Base-by-base conservation (phyloP, 2,888 invertebrate species). In the Pyralis farinalis region DNA sequence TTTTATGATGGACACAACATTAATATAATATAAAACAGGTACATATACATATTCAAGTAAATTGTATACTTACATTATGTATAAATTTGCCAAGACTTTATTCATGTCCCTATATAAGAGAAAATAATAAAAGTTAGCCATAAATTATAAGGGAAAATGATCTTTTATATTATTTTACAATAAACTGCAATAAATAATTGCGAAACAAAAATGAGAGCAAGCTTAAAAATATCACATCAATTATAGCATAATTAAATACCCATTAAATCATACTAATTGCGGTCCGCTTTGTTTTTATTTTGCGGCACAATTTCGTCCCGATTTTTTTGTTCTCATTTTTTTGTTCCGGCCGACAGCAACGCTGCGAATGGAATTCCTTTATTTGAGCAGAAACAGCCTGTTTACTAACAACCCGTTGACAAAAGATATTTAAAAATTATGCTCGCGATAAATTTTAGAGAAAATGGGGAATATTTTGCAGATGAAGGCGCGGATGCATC, bases 211-310 rank as follows among this genome's bases (percentile, higher is more conserved):
- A 55, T 49, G 55, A 63, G 55, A 59, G 61, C 63, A 62, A 62
- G 63, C 49, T 66, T 58, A 66, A 78, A 76, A 75, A 77, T 73
- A 77, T 74, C 69, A 67, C 74, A 81, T 84, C 80, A 79, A 83
- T 87, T 84, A 82, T 71, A 63, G 69, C 74, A 71, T 80, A 76
- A 86, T 86, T 82, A 86, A 86, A 86, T 66, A 76, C 67, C 75
- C 81, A 74, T 87, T 87, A 87, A 87, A 88, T 88, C 86, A 84
- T 76, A 77, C 79, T 83, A 87, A 87, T 85, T 85, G 86, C 81
- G 61, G 63, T 57, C 63, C 58, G 76, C 72, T 74, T 79, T 79
- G 82, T 84, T 86, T 83, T 84, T 85, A 84, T 87, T 78, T 84
- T 72, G 67, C 65, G 67, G 68, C 53, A 63, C 56, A 65, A 64